Conservation (phyloP, 2,888 invertebrate genomes). For the Rhingia rostrata region DNA sequence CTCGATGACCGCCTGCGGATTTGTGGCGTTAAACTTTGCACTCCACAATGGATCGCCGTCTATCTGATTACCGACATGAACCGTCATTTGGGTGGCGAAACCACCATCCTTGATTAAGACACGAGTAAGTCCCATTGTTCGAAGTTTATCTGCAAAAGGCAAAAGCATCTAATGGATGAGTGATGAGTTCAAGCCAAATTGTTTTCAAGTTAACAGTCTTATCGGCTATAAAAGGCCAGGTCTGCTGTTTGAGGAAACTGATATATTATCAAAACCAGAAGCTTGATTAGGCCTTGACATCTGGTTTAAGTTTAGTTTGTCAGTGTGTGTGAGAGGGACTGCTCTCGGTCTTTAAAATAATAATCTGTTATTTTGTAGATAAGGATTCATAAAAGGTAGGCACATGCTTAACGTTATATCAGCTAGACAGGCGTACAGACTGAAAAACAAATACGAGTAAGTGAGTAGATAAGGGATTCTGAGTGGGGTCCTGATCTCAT, state of each 20-base stretch:
- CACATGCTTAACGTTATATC: not conserved
- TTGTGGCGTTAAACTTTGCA: constrained; percentile 90
- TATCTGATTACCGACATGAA: constrained; percentile 89
- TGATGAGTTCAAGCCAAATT: not conserved
- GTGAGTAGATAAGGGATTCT: not conserved
- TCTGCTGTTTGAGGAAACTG: not conserved
- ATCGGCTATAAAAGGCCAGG: not conserved
- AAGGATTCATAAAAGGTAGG: not conserved
- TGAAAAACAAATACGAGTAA: constrained; percentile 12
- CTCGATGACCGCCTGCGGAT: constrained; percentile 90
- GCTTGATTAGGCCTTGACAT: constrained; percentile 36
- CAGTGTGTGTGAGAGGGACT: not conserved
- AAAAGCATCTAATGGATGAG: constrained; percentile 5
- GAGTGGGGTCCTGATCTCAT: too few species aligned
- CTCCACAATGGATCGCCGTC: constrained; percentile 96
- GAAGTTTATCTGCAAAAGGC: constrained; percentile 22
- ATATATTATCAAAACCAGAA: constrained; percentile 13
- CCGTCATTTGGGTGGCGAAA: constrained; percentile 91
- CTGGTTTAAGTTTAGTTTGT: not conserved
- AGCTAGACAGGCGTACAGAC: constrained; percentile 14
- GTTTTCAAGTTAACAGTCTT: constrained; percentile 17
- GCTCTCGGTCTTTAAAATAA: not conserved
- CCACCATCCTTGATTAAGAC: constrained; percentile 88
- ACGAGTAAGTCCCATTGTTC: constrained; percentile 78
- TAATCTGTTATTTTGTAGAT: constrained; percentile 9